Evolutionary conservation across 2,113 vertebrate species (phyloP).

Genomic region (Plotosus lineatus): DNA sequence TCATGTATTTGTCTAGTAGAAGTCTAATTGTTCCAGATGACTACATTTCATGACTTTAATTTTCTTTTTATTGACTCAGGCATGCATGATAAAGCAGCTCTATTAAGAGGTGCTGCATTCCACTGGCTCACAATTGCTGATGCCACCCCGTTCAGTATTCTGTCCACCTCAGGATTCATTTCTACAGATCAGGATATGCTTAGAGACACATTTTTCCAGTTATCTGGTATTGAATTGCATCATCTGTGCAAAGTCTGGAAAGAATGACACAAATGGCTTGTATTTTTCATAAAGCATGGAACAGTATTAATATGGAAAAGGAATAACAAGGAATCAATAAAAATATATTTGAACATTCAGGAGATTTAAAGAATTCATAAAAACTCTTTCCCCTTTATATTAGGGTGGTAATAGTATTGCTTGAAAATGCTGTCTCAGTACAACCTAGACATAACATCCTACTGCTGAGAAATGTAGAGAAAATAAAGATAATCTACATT

Average conservation of each 20-base stretch:
- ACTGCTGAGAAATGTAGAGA: not conserved
- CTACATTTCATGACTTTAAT: constrained; percentile 53
- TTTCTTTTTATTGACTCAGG: constrained; percentile 53
- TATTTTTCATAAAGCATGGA: not conserved
- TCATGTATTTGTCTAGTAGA: constrained; percentile 33
- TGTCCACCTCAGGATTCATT: not conserved
- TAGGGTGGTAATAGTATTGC: not conserved
- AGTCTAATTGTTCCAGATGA: constrained; percentile 41
- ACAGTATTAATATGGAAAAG: not conserved
- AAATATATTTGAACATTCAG: not conserved
- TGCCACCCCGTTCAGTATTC: not conserved
- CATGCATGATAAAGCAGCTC: constrained; percentile 55
- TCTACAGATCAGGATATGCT: constrained; percentile 17
- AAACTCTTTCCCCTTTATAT: not conserved
- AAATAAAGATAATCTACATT: too few relatives aligned
- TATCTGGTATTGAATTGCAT: constrained; percentile 10
- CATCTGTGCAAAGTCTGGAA: not conserved
- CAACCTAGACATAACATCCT: not conserved
- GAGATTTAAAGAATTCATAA: not conserved
- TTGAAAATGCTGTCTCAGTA: not conserved
- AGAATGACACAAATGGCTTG: not conserved
- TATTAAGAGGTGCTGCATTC: constrained; percentile 49
- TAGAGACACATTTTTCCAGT: not conserved
- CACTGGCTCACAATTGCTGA: constrained; percentile 27
- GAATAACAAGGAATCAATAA: not conserved